These are phyloP conservation scores for Myxocyprinus asiaticus DNA, from an alignment of 2,113 vertebrate species.

Conservation along the genomic window DNA sequence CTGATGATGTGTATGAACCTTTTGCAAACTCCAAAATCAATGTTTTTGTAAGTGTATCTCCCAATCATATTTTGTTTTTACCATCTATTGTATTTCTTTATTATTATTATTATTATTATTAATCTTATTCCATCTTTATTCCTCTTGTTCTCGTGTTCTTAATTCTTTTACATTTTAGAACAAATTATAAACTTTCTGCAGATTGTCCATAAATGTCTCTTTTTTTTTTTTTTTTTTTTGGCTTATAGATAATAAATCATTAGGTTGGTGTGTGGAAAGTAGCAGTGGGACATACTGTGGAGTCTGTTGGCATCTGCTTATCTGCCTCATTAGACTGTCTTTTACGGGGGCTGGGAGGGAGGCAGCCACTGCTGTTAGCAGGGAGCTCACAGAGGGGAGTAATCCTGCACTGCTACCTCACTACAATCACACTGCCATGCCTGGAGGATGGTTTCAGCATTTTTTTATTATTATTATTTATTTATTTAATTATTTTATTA, in stretches of 20 bases:
- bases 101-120: too few relatives aligned
- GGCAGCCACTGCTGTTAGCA: constrained; percentile 56
- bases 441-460: constrained; percentile 71
- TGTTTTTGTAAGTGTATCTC: neutral
- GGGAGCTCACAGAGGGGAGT: constrained; percentile 63
- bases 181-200: constrained; percentile 32
- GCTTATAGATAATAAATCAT: constrained; percentile 54
- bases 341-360: constrained; percentile 53
- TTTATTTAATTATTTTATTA: too few relatives aligned
- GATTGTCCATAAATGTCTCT: constrained; percentile 5
- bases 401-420: constrained; percentile 68
- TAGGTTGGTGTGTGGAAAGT: constrained; percentile 26
- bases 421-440: constrained; percentile 68
- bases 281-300: constrained; percentile 42
- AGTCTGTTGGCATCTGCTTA: constrained; percentile 51
- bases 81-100: neutral
- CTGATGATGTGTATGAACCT: constrained; percentile 78
- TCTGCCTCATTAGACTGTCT: constrained; percentile 58
- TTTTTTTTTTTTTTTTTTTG: constrained; percentile 28
- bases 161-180: neutral
- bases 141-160: neutral
- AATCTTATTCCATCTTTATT: too few relatives aligned
- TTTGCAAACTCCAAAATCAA: constrained; percentile 73
- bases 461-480: too few relatives aligned
- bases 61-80: neutral